Base-by-base conservation (phyloP, 1,140 invertebrate species). In the Drosophila eugracilis region DNA sequence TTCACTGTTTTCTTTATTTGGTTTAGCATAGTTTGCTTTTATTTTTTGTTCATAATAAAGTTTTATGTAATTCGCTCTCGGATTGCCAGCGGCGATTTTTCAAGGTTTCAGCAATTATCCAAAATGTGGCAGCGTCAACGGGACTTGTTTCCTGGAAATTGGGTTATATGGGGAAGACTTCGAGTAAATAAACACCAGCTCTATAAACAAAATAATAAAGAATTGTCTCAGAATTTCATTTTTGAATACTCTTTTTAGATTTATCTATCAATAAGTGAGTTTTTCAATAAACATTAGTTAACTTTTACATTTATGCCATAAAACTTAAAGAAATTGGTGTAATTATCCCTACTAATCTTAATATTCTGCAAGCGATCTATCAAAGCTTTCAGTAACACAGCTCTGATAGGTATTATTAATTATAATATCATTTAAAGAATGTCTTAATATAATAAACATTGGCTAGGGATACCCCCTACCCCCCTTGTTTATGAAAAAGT, bases 71-170 rank as follows among this genome's bases (percentile, higher is more conserved):
- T 53, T 26, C 21, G 15, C 44, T 22, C 21, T 67, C 45, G 28
- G 6, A 28, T 66, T 41, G 63, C 44, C 59, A 32, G 42, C 2
- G 22, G 5, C 7, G 36, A 34, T 42, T 67, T 59, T 66, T 67
- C 63, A 67, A 67, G 63, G 63, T 66, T 53, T 67, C 63, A 67
- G 63, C 63, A 67, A 66, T 67, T 66, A 67, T 67, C 37, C 60
- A 67, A 24, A 49, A 67, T 66, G 45, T 42, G 59, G 15, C 58
- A 42, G 42, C 39, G 37, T 28, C 39, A 59, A 36, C 45, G 58
- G 44, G 37, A 66, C 36, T 36, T 45, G 4, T 42, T 67, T 67
- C 63, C 60, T 17, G 60, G 60, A 67, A 67, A 9, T 17, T 12
- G 9, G 10, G 5, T 14, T 34, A 28, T 42, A 21, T 24, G 14